Evolutionary conservation across 2,888 invertebrate species (phyloP), one percentile per base, ranked within the genome.

Genomic region (Diaphora mendica): DNA sequence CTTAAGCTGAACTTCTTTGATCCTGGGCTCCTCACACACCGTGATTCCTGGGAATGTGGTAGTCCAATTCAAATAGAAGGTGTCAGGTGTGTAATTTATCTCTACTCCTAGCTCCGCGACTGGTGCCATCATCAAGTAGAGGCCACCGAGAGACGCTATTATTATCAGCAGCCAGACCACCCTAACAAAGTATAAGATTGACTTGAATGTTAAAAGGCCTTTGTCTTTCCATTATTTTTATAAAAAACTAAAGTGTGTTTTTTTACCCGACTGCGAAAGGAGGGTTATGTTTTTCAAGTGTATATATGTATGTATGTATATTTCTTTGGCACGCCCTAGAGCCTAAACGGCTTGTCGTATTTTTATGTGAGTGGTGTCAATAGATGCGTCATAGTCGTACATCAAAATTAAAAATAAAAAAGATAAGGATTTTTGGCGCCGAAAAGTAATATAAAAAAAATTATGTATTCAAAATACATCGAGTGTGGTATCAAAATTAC

Each of bases 1-100:
- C 70, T 85, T 91, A 77, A 80, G 87, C 69, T 88, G 84, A 3
- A 83, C 84, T 30, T 75, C 73, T 62, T 88, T 89, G 1, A 80
- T 76, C 48, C 80, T 93, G 75, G 96, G 95, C 3, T 90, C 91
- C 87, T 97, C 97, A 84, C 97, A 97, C 48, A 97, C 90, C 0
- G 96, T 96, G 23, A 97, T 90, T 0, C 96, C 95, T 1, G 97
- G 97, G 85, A 97, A 97, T 1, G 93, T 90, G 0, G 96, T 96
- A 76, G 95, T 93, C 97, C 97, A 97, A 62, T 95, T 89, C 26
- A 97, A 85, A 83, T 96, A 97, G 66, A 93, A 94, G 0, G 97
- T 97, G 80, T 97, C 97, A 0, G 96, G 95, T 0, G 96, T 97
- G 81, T 97, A 97, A 86, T 96, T 96, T 23, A 97, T 95, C 3